Evolutionary conservation across 2,888 invertebrate species (phyloP), one percentile per base, ranked within the genome.

Genomic region (Theretra japonica): DNA sequence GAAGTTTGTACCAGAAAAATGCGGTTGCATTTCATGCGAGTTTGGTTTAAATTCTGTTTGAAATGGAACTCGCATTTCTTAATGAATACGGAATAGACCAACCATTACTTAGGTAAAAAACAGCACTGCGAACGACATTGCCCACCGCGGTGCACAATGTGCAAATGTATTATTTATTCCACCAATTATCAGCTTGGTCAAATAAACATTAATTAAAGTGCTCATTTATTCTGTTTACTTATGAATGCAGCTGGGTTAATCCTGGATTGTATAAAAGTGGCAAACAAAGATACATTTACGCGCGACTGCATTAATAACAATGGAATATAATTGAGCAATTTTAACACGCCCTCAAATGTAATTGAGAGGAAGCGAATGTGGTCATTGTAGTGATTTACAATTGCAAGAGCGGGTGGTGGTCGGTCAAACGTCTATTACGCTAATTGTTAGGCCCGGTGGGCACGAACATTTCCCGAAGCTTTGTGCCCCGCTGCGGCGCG

Each of bases 381-480:
- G 75, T 75, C 72, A 74, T 72, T 71, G 73, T 70, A 75, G 77
- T 76, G 78, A 81, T 81, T 80, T 76, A 75, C 73, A 82, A 80
- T 76, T 74, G 74, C 75, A 74, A 75, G 82, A 65, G 65, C 3
- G 62, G 23, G 41, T 65, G 41, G 65, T 65, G 65, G 48, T 72
- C 78, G 82, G 83, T 83, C 84, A 83, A 85, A 85, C 81, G 83
- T 84, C 85, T 86, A 87, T 88, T 86, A 87, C 79, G 80, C 82
- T 87, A 88, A 89, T 89, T 89, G 87, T 82, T 82, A 82, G 83
- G 80, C 79, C 80, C 81, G 74, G 65, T 65, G 65, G 65, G 65
- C 48, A 60, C 79, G 80, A 80, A 83, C 82, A 83, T 82, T 84
- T 83, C 80, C 81, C 75, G 84, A 85, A 88, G 85, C 87, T 85